Base-by-base conservation (phyloP, 2,797 vertebrate genomes). In the Denticeps clupeoides region DNA sequence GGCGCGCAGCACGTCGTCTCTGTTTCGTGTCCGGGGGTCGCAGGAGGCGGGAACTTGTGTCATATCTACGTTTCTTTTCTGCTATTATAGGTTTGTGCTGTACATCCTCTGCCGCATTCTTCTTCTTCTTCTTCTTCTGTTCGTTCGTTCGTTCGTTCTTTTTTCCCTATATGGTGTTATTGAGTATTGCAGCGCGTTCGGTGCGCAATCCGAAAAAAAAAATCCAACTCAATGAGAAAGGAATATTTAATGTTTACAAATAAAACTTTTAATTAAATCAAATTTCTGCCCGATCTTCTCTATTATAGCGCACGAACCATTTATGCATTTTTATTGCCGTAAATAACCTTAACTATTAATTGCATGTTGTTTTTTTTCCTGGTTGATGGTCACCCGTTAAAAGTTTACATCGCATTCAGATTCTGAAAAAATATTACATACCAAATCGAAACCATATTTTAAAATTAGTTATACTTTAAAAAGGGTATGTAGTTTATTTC, bases 221-320 rank as follows among this genome's bases (percentile, higher is more conserved):
- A n/a, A n/a, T n/a, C n/a, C n/a, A n/a, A 88, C 86, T 91, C 87
- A 87, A 87, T 86, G 79, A 89, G 82, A 91, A 88, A 90, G 87
- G 87, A 84, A 80, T 80, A 92, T 93, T 92, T 92, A 91, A 93
- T 94, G 90, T 93, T 95, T 93, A 91, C 88, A 93, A 93, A 95
- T 95, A 93, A 95, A 94, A 89, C 73, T 65, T 80, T 80, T 63
- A n/a, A n/a, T n/a, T n/a, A 80, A 84, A 78, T 73, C 57, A 68
- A 69, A 61, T 51, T 50, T 55, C 47, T 68, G 69, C 51, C 60
- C 57, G 62, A 77, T 45, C 70, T 78, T 71, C 50, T 75, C 63
- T 72, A n/a, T n/a, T n/a, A n/a, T n/a, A n/a, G n/a, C n/a, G n/a
- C n/a, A n/a, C n/a, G n/a, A n/a, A n/a, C n/a, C n/a, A n/a, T n/a